Conservation (phyloP, 2,113 vertebrate species). For the Phylloscopus trochiloides region DNA sequence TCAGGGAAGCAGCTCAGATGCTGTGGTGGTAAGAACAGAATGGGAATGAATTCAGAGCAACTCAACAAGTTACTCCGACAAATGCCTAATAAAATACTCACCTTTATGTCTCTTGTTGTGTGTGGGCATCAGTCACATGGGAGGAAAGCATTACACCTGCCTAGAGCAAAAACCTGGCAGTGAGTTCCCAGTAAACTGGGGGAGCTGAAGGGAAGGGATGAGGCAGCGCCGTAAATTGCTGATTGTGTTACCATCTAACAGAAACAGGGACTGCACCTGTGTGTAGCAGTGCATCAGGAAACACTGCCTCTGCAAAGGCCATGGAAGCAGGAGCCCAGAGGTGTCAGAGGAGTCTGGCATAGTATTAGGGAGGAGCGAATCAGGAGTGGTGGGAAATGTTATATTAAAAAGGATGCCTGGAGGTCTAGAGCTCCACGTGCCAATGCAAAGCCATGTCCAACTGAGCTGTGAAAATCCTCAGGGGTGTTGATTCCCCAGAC, state of each 20-base stretch:
- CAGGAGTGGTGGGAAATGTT: background rate
- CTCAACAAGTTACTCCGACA: background rate
- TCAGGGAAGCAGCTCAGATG: background rate
- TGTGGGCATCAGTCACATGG: background rate
- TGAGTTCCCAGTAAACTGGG: background rate
- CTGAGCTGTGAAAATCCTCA: background rate
- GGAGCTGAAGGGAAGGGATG: background rate
- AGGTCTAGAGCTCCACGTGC: background rate
- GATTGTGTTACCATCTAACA: background rate
- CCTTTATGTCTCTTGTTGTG: background rate
- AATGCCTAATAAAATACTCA: background rate
- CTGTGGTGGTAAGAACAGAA: conserved; percentile 1
- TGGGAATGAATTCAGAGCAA: background rate
- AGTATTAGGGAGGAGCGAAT: background rate
- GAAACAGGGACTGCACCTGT: background rate
- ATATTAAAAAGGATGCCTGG: background rate
- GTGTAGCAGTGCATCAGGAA: background rate
- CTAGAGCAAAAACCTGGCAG: background rate
- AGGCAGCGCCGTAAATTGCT: background rate
- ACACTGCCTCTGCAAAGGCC: background rate
- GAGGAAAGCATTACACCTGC: background rate
- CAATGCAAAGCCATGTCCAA: background rate
- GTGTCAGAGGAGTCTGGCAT: fast-evolving
- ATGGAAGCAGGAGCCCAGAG: background rate
- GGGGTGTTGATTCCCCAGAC: background rate